A percentile compares a stretch with the other conserved stretches of the same genome.
Conservation (phyloP, 2,888 invertebrate species). For the Drosophila ezoana region DNA sequence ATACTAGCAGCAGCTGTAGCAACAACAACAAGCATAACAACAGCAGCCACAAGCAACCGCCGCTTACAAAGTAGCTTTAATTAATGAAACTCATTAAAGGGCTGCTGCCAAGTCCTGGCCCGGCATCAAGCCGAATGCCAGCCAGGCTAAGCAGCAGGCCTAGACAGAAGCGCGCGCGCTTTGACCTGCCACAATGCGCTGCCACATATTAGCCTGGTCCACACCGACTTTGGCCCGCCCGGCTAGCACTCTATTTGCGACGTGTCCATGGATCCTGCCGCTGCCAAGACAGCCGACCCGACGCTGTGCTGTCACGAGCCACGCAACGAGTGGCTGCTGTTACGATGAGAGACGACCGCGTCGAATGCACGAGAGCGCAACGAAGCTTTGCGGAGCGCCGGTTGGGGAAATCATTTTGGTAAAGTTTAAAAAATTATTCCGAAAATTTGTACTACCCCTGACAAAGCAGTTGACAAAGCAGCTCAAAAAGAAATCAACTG, state of each 20-base stretch:
- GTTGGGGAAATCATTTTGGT: constrained; percentile 35
- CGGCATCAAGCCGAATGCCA: constrained; percentile 27
- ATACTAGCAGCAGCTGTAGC: constrained; percentile 33
- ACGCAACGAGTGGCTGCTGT: background rate
- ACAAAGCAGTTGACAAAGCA: constrained; percentile 16
- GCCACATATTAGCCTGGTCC: constrained; percentile 67
- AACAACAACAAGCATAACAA: constrained; percentile 43
- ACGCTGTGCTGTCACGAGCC: constrained; percentile 29
- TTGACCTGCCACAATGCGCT: constrained; percentile 78
- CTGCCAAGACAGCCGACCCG: constrained; percentile 16
- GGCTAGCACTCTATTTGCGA: constrained; percentile 30
- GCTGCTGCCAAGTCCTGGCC: constrained; percentile 37
- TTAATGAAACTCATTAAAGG: constrained; percentile 80
- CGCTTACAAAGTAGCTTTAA: constrained; percentile 76
- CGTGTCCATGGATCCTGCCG: constrained; percentile 6
- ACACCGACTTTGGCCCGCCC: constrained; percentile 35
- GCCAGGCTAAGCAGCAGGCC: constrained; percentile 25
- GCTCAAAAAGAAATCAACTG: background rate
- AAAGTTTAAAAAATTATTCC: constrained; percentile 21
- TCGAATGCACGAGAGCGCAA: constrained; percentile 9
- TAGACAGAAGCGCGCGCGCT: constrained; percentile 63
- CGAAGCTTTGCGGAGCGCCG: constrained; percentile 29
- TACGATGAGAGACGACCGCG: constrained; percentile 18
- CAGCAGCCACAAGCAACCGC: constrained; percentile 32
- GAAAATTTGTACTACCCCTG: constrained; percentile 8